Evolutionary conservation across 2,797 vertebrate species (phyloP), one percentile per base, ranked within the genome.

Genomic region (Cebuella pygmaea): DNA sequence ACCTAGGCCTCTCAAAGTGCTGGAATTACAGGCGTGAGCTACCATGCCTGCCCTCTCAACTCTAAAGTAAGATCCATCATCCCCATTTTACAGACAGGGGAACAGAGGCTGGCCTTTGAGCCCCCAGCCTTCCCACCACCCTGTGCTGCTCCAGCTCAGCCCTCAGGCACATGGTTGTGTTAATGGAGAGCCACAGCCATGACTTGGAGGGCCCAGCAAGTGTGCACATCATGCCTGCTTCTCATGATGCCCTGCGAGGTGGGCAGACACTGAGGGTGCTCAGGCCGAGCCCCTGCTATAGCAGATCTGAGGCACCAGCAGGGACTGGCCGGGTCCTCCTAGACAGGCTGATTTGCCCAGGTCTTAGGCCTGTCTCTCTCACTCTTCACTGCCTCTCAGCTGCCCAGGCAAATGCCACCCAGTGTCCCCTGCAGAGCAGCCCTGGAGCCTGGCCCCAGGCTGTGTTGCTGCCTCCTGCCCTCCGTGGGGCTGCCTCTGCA

Each of bases 261-360:
- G 4, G 44, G 20, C 64, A 52, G 64, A 64, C 36, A 41, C 41
- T 7, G 11, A 27, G 33, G 44, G 11, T 46, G 19, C 50, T 80
- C 14, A 46, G 52, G 48, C 39, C 7, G 5, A 33, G 10, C 24
- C 30, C 33, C 30, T 22, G 27, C 7, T 11, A 30, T 6, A 24
- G 64, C 20, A 70, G 75, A 13, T 14, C 22, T 26, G 36, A 84
- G 76, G 26, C 48, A 19, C n/a, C n/a, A 11, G 12, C 10, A 48
- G 11, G 48, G 27, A 30, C 33, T 59, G 24, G 7, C 19, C 17
- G 1, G 1, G 2, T 41, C 72, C 41, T 46, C 46, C 7, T 12
- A 7, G 7, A 1, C 61, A 64, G 20, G 41, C 84, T 4, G 0
- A 2, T 1, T 1, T 26, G 22, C 48, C 17, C 46, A 5, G 4